Percentiles rank a stretch among this genome's conserved stretches.
phyloP scores from a whole-genome alignment of 2,888 invertebrate genomes.

The Autographa gamma region DNA sequence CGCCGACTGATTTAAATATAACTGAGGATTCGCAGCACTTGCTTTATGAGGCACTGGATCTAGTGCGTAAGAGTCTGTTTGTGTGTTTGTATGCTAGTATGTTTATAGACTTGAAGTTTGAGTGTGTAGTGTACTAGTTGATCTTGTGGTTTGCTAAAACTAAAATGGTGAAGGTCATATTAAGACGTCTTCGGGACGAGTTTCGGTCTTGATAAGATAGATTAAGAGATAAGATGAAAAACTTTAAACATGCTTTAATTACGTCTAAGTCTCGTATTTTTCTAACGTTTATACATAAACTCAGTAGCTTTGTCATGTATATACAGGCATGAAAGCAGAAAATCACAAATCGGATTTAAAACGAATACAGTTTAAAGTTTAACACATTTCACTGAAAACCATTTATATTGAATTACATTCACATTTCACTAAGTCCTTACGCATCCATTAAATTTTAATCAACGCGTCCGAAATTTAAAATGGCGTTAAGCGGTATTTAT shows the following conservation, averaged over 20 bases:
- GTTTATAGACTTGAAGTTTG: background rate
- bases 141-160: too few relatives aligned
- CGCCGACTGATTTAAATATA: constrained; percentile 86
- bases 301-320: too few relatives aligned
- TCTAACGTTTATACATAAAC: too few relatives aligned
- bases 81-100: constrained; percentile 3
- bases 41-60: constrained; percentile 56
- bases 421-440: background rate
- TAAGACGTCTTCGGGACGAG: too few relatives aligned
- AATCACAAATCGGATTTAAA: too few relatives aligned
- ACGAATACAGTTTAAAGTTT: background rate
- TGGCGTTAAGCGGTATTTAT: constrained; percentile 35
- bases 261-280: too few relatives aligned
- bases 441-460: constrained; percentile 7
- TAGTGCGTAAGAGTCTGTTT: constrained; percentile 21
- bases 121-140: background rate
- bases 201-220: too few relatives aligned
- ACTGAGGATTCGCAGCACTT: constrained; percentile 67
- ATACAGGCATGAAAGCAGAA: background rate
- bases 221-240: too few relatives aligned
- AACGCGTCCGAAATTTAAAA: constrained; percentile 14
- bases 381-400: background rate
- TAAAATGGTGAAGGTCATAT: too few relatives aligned
- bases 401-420: background rate
- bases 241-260: too few relatives aligned